These are phyloP conservation scores for Phrynocephalus guinanensis DNA, from an alignment of 2,797 vertebrate genomes.

Conservation along the genomic window DNA sequence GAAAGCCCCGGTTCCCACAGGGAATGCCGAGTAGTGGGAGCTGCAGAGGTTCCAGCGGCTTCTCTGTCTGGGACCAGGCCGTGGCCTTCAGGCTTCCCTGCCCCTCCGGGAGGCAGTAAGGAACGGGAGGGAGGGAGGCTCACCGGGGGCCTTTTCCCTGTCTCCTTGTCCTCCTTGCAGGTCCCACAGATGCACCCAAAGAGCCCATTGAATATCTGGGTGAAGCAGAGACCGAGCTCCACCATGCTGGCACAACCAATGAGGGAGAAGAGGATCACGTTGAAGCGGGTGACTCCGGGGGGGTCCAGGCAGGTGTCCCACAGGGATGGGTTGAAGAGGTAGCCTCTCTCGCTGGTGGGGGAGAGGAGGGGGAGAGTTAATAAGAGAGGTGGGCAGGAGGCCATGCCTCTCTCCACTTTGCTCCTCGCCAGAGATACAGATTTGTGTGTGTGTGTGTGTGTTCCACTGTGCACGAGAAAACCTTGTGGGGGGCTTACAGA, in stretches of 20 bases:
- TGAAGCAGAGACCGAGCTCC: constrained; percentile 77
- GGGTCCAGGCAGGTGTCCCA: constrained; percentile 74
- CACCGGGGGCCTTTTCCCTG: fast-evolving
- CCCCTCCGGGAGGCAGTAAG: too few species aligned
- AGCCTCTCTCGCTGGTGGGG: constrained; percentile 64
- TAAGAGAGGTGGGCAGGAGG: too few species aligned
- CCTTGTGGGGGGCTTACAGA: too few species aligned
- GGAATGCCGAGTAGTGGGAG: too few species aligned
- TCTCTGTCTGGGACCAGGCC: too few species aligned
- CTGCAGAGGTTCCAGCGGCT: too few species aligned
- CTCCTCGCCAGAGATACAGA: too few species aligned
- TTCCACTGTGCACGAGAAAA: too few species aligned
- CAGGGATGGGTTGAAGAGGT: constrained; percentile 63
- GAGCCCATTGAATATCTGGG: constrained; percentile 84
- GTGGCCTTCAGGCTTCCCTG: neutral
- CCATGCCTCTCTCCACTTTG: too few species aligned
- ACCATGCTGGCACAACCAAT: constrained; percentile 73
- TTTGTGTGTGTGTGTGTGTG: too few species aligned
- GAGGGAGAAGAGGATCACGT: constrained; percentile 79
- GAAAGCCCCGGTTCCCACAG: neutral
- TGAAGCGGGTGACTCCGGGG: constrained; percentile 76
- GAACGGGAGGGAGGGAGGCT: too few species aligned
- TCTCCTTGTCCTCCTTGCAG: constrained; percentile 58
- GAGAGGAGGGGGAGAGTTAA: neutral
- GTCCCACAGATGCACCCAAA: constrained; percentile 84